A percentile compares a stretch with the other conserved stretches of the same genome.
Conservation (phyloP, 2,797 vertebrate genomes). For the Halcyon smyrnensis region DNA sequence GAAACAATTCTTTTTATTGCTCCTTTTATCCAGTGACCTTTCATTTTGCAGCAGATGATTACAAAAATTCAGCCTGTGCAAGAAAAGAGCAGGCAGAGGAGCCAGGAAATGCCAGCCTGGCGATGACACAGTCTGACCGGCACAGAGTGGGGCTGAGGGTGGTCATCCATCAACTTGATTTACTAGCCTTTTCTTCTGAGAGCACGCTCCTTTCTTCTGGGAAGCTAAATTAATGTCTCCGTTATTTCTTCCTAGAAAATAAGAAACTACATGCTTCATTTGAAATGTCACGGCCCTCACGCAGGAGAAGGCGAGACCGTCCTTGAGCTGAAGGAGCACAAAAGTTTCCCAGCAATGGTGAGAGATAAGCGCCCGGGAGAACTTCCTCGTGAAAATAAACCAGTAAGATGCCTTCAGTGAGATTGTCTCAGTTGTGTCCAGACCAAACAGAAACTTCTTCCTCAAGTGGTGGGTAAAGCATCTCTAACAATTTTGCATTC, state of each 20-base stretch:
- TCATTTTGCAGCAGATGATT: not conserved
- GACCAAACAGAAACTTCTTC: not conserved
- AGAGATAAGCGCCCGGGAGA: not conserved
- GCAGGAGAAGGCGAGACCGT: not conserved
- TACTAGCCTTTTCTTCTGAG: not conserved
- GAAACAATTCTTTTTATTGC: not conserved
- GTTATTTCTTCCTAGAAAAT: constrained; percentile 31
- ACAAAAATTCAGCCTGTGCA: not conserved
- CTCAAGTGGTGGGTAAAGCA: rapidly evolving
- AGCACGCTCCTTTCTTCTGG: not conserved
- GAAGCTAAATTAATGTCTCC: constrained; percentile 13
- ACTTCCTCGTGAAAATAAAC: not conserved
- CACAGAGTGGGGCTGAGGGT: not conserved
- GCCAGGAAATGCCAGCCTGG: not conserved
- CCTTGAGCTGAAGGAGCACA: not conserved
- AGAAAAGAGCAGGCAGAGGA: not conserved
- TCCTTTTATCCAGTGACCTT: not conserved
- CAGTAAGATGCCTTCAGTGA: not conserved
- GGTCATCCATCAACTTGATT: not conserved
- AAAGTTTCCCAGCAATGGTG: not conserved
- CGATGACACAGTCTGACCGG: not conserved
- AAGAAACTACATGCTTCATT: not conserved
- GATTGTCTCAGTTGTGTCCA: rapidly evolving
- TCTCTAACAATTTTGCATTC: too few relatives aligned
- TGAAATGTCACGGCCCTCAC: not conserved